Base-by-base conservation (phyloP, 2,888 invertebrate genomes). In the Bibio marci region DNA sequence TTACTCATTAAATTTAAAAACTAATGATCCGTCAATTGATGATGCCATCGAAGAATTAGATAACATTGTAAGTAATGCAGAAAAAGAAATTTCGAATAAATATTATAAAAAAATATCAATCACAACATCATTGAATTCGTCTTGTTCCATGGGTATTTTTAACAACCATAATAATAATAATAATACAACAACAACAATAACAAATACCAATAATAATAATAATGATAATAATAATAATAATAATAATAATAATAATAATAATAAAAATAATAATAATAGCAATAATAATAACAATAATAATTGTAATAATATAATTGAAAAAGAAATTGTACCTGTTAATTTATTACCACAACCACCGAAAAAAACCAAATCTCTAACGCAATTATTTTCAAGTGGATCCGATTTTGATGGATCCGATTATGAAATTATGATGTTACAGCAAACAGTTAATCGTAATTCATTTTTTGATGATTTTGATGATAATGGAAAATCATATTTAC, bases 1-100 rank as follows among this genome's bases (percentile, higher is more conserved):
- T 44, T 71, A 73, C 42, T 35, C 44, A 42, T 22, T 31, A 42
- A 43, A 17, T 43, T 30, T 35, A 30, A 38, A 35, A 10, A 78
- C 79, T 52, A 77, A 77, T 41, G 80, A 82, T 59, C 80, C 82
- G 0, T 85, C 85, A 3, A 85, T 87, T 44, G 85, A 86, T 50
- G 85, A 85, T 59, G 86, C 85, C 2, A 85, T 87, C 51, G 83
- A 83, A 57, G 85, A 86, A 56, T 59, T 87, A 28, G 70, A 80
- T 46, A 85, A 83, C 50, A 85, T 87, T 44, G 82, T 85, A 2
- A 85, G 80, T 52, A 80, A 85, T 50, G 85, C 82, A 1, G 83
- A 86, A 59, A 76, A 79, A 1, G 75, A 79, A 57, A 58, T 60
- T 8, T 47, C 48, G 10, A 50, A 47, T 4, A 38, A 28, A 66